These are phyloP conservation scores for Keiferia lycopersicella DNA, from an alignment of 2,888 invertebrate species.

Conservation along the genomic window DNA sequence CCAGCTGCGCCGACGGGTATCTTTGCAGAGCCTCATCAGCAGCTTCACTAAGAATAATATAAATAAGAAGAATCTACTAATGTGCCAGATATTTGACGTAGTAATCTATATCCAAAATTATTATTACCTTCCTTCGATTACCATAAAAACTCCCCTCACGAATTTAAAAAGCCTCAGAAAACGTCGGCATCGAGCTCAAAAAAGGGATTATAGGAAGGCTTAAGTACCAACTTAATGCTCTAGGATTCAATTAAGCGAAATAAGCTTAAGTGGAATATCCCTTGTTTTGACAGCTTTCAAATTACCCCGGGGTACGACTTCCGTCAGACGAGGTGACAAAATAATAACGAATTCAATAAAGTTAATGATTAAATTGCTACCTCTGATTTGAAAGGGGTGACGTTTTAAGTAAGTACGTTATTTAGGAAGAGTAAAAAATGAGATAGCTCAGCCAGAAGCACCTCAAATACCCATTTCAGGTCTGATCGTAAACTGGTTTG, in stretches of 20 bases:
- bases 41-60: no score
- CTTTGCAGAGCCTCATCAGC: no score
- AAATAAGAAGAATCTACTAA: background rate
- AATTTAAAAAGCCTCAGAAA: slow-evolving; percentile 62
- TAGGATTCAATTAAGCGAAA: slow-evolving; percentile 80
- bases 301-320: slow-evolving; percentile 50
- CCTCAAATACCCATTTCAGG: background rate
- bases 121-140: slow-evolving; percentile 12
- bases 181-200: slow-evolving; percentile 74
- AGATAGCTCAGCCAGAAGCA: background rate
- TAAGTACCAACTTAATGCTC: slow-evolving; percentile 56
- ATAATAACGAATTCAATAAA: slow-evolving; percentile 43
- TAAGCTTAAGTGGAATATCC: slow-evolving; percentile 79
- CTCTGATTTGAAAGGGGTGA: slow-evolving; percentile 25
- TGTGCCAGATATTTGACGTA: slow-evolving; percentile 46
- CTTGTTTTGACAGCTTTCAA: slow-evolving; percentile 78
- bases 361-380: slow-evolving; percentile 32
- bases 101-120: background rate
- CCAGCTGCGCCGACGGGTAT: no score
- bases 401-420: slow-evolving; percentile 10
- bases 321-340: slow-evolving; percentile 54
- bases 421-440: background rate
- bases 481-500: no score
- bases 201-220: slow-evolving; percentile 75
- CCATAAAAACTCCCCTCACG: slow-evolving; percentile 63